Percentiles rank a stretch among this genome's conserved stretches.
These are phyloP conservation scores for Diloba caeruleocephala DNA, from an alignment of 2,888 invertebrate genomes.

Conservation along the genomic window DNA sequence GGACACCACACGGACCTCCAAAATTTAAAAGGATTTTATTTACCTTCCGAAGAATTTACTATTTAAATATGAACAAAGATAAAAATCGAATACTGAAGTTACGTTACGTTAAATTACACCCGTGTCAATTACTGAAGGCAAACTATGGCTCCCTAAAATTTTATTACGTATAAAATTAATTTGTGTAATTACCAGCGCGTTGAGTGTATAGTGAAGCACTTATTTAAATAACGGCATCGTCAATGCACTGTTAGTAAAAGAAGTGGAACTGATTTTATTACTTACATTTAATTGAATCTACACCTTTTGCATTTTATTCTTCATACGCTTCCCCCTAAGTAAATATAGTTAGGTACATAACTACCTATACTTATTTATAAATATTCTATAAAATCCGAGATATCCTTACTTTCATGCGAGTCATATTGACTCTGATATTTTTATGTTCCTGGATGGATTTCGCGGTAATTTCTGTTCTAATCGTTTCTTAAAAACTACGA, in stretches of 20 bases:
- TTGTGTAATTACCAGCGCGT: constrained; percentile 58
- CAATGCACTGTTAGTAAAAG: constrained; percentile 55
- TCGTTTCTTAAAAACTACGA: constrained; percentile 27
- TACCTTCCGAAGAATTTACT: constrained; percentile 28
- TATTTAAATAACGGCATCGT: constrained; percentile 59
- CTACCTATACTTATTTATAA: no score
- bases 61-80: constrained; percentile 31
- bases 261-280: constrained; percentile 64
- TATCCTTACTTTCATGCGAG: no score
- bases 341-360: neutral
- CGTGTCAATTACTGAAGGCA: constrained; percentile 7
- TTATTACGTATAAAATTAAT: constrained; percentile 59
- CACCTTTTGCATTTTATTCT: constrained; percentile 4
- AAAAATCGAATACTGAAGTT: constrained; percentile 29
- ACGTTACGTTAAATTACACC: constrained; percentile 23
- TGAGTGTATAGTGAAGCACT: constrained; percentile 51
- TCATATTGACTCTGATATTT: no score
- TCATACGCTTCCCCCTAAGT: neutral
- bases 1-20: neutral
- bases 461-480: constrained; percentile 35
- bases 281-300: constrained; percentile 52
- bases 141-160: constrained; percentile 52
- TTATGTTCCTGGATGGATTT: constrained; percentile 33
- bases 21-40: constrained; percentile 16
- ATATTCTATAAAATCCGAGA: no score